These are phyloP conservation scores for Glandiceps talaboti DNA, from an alignment of 53 echinoderm and acorn worm species.

Conservation along the genomic window DNA sequence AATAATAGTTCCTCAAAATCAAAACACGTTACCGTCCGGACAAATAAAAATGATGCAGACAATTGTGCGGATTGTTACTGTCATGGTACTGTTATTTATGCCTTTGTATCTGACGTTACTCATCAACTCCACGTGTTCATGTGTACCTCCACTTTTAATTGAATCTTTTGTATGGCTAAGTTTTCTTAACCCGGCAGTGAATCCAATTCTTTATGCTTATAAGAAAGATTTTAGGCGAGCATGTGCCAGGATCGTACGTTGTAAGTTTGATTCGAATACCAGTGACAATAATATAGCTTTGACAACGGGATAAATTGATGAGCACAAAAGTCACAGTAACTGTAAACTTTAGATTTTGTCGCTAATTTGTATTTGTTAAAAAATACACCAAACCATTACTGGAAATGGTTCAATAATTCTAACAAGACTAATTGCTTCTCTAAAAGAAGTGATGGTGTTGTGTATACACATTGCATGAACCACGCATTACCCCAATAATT, in stretches of 20 bases:
- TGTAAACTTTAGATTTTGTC: no score
- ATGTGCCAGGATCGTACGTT: slow-evolving; percentile 6
- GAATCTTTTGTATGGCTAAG: background rate
- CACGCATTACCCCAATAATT: no score
- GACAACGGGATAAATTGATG: no score
- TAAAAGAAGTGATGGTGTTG: no score
- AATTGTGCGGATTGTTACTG: background rate
- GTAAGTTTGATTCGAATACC: background rate
- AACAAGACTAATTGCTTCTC: no score
- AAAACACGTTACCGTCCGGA: background rate
- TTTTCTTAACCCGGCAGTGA: slow-evolving; percentile 33
- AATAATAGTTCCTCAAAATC: background rate
- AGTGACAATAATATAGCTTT: background rate
- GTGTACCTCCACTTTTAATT: background rate
- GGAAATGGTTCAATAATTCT: no score
- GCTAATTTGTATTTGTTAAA: no score
- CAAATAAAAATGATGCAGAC: background rate
- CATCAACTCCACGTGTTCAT: background rate
- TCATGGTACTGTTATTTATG: background rate
- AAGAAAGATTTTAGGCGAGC: slow-evolving; percentile 53
- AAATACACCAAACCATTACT: no score
- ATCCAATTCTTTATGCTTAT: slow-evolving; percentile 59
- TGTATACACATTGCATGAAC: no score
- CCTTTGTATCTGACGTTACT: background rate
- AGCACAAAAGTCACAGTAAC: no score